Base-by-base conservation (phyloP, 1,140 invertebrate genomes). In the Drosophila orosa region DNA sequence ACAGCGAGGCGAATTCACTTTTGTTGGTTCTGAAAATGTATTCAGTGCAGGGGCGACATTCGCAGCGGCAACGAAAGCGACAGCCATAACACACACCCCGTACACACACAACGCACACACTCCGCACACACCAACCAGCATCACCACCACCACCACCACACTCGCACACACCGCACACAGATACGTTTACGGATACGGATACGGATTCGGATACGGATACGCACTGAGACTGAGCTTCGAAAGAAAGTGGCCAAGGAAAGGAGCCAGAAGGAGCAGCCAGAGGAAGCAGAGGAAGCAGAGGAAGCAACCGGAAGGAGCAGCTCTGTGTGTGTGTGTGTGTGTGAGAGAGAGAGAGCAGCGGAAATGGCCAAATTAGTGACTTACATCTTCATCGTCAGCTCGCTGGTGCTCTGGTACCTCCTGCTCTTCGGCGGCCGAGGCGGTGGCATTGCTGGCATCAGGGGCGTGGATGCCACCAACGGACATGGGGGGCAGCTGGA, bases 1-100 rank as follows among this genome's bases (percentile, higher is more conserved):
- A 57, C 65, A 44, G 67, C 66, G 65, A 47, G 31, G 69, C 75
- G 75, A 86, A 78, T 75, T 89, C 84, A 80, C 66, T 72, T 80
- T 86, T 84, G 33, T 85, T 81, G 52, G 31, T 65, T 89, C 50
- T 52, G 59, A 89, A 89, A 89, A 89, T 89, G 84, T 89, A 89
- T 89, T 89, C 85, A 89, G 84, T 89, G 84, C 84, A 89, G 84
- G 84, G 84, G 84, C 84, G 85, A 89, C 84, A 89, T 90, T 89
- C 84, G 80, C 84, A 89, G 80, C 75, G 77, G 84, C 84, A 87
- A 87, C 84, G 84, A 87, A 87, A 89, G 68, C 84, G 84, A 83
- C 84, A 87, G 84, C 79, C 79, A 86, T 76, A 87, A 55, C 60
- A 71, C 40, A 62, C 57, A 48, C 45, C 45, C 45, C 45, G 45